Evolutionary conservation across 2,888 invertebrate species (phyloP), one percentile per base, ranked within the genome.

Genomic region (Caenorhabditis macrosperma): DNA sequence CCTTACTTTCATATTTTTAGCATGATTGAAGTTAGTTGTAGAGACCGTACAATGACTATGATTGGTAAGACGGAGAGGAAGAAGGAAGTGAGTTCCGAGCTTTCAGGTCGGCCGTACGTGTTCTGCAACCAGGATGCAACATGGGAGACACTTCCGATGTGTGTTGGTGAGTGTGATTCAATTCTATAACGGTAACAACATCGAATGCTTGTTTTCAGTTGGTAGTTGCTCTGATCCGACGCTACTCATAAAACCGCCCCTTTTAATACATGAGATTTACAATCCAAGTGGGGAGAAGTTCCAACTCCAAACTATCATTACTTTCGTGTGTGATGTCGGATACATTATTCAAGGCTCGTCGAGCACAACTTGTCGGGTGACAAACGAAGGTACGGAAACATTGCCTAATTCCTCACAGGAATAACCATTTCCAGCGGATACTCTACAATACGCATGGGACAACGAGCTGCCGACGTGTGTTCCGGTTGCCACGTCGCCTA

Each of bases 61-160:
- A 68, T 76, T 17, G 75, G 75, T 48, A 26, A n/a, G 10, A 26
- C 41, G 12, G 30, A 41, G 41, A 9, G 9, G 3, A 20, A 33
- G 24, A n/a, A 10, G 30, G n/a, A n/a, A n/a, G n/a, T n/a, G n/a
- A n/a, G n/a, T n/a, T n/a, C n/a, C n/a, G n/a, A n/a, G n/a, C n/a
- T 24, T 63, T 33, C 46, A 72, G 72, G 72, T 4, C 55, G 75
- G 0, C 52, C 59, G 7, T 41, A 15, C 33, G 35, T 67, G 0
- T 75, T 67, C 15, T 75, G 75, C 44, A 75, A 66, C 28, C 12
- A 54, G 0, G 24, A 5, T 0, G 2, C n/a, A 17, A 15, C 54
- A 17, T 78, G 78, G 78, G 78, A 78, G 55, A 30, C 35, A 1
- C 1, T 67, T 22, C 78, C 78, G 7, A 10, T 5, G 12, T 78